Evolutionary conservation across 2,113 vertebrate genomes (phyloP).

Genomic region (human): DNA sequence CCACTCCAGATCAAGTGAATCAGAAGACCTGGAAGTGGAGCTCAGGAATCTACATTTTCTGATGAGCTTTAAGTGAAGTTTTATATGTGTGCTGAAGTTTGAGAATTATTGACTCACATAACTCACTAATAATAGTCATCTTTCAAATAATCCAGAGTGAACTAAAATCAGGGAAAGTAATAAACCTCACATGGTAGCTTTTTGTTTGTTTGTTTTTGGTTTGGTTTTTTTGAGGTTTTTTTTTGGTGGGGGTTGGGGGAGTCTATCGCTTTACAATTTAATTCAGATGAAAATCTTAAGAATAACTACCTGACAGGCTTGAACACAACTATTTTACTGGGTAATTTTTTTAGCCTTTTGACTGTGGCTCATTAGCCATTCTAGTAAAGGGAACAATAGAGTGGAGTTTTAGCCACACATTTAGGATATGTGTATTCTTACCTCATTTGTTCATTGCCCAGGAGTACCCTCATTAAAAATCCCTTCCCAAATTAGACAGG

Average conservation of each 20-base stretch:
- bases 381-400: not conserved
- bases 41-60: not conserved
- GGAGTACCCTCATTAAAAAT: not conserved
- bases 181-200: not conserved
- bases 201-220: not conserved
- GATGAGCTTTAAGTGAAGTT: not conserved
- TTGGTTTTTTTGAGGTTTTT: not conserved
- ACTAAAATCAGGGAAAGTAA: not conserved
- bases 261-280: not conserved
- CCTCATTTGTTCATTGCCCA: not conserved
- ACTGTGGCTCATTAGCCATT: not conserved
- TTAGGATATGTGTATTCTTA: not conserved
- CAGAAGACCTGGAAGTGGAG: not conserved
- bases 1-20: not conserved
- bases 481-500: not conserved
- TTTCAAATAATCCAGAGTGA: not conserved
- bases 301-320: not conserved
- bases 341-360: not conserved
- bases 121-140: not conserved
- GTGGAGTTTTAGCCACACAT: not conserved
- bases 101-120: not conserved
- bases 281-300: slow-evolving; percentile 4
- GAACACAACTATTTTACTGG: not conserved
- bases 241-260: no score
- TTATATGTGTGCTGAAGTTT: not conserved